These are phyloP conservation scores for Poeciliopsis occidentalis DNA, from an alignment of 2,113 vertebrate species.

Conservation along the genomic window DNA sequence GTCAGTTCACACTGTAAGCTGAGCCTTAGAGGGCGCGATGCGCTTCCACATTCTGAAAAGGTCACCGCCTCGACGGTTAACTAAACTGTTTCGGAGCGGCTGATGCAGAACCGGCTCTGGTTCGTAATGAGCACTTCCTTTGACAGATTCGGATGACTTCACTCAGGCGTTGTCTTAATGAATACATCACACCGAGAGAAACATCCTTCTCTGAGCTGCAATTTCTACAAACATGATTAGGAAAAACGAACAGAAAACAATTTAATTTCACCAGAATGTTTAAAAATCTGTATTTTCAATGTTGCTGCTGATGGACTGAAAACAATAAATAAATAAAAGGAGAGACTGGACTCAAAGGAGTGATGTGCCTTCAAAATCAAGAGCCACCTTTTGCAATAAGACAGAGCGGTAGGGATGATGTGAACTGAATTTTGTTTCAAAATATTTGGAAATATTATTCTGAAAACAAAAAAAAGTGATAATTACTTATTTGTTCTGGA, in stretches of 20 bases:
- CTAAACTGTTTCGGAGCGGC: conserved; percentile 41
- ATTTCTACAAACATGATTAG: neutral
- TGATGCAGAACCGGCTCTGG: conserved; percentile 37
- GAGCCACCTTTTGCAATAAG: neutral
- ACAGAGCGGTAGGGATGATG: neutral
- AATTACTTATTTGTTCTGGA: too few relatives aligned
- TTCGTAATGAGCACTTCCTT: conserved; percentile 38
- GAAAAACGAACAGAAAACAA: neutral
- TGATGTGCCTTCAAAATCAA: neutral
- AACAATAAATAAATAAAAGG: neutral
- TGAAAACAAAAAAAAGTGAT: too few relatives aligned
- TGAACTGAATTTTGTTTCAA: too few relatives aligned
- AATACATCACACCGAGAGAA: conserved; percentile 24
- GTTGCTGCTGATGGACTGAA: neutral
- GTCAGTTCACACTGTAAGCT: neutral
- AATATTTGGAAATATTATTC: too few relatives aligned
- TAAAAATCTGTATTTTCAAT: neutral
- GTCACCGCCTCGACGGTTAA: conserved; percentile 45
- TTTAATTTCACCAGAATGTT: neutral
- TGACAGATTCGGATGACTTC: conserved; percentile 41
- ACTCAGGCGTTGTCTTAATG: conserved; percentile 21
- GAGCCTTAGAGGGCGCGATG: conserved; percentile 1
- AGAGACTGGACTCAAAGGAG: neutral
- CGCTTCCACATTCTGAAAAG: conserved; percentile 40
- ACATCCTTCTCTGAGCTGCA: neutral